phyloP scores from a whole-genome alignment of 1,140 invertebrate genomes.

The Armadillidium nasatum region DNA sequence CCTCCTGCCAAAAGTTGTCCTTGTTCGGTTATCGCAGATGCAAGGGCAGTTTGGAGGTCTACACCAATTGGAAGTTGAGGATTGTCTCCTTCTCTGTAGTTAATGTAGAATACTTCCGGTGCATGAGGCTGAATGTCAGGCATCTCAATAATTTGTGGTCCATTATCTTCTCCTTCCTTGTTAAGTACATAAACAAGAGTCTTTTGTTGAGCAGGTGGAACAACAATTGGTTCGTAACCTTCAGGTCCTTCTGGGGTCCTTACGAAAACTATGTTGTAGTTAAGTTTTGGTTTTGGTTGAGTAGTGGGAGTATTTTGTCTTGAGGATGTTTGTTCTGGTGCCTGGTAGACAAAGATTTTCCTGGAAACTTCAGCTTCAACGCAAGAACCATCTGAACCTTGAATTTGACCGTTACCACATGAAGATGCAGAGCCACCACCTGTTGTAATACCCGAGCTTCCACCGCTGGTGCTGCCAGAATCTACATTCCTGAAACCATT shows the following conservation, averaged over 20 bases:
- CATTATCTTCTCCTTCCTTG: conserved; percentile 17
- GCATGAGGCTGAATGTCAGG: conserved; percentile 18
- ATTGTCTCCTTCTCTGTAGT: conserved; percentile 22
- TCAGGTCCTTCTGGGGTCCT: conserved; percentile 20
- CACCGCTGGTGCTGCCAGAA: neutral
- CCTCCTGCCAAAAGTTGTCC: conserved; percentile 30
- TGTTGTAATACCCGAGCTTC: neutral
- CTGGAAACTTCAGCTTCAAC: conserved; percentile 20
- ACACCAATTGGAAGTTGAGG: conserved; percentile 18
- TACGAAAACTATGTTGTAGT: conserved; percentile 40
- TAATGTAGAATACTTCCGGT: conserved; percentile 25
- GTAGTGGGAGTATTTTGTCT: neutral
- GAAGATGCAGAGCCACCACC: neutral
- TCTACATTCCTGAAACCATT: neutral
- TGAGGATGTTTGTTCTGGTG: conserved; percentile 13
- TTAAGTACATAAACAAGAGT: conserved; percentile 39
- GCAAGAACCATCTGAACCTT: conserved; percentile 29
- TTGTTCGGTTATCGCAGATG: conserved; percentile 27
- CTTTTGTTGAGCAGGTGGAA: conserved; percentile 37
- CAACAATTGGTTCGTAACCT: conserved; percentile 21
- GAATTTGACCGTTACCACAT: conserved; percentile 33
- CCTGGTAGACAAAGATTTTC: conserved; percentile 16
- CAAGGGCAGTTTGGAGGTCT: conserved; percentile 23
- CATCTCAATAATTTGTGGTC: conserved; percentile 30
- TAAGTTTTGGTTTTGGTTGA: conserved; percentile 26